phyloP scores from a whole-genome alignment of 1,140 invertebrate species.

The Ylistrum balloti region DNA sequence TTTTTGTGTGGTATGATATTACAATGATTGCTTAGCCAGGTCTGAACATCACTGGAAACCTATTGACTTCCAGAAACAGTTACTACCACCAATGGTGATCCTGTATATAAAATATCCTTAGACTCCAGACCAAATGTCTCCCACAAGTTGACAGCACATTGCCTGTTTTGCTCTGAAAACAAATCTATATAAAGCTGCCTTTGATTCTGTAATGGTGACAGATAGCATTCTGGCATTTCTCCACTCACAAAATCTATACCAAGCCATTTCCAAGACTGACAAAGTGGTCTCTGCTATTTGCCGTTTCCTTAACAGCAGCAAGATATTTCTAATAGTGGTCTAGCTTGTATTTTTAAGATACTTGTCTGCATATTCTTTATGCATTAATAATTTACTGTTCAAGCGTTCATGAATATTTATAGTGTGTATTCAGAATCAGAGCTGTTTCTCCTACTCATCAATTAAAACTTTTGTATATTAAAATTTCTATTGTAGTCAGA shows the following conservation, averaged over 20 bases:
- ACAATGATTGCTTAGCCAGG: background rate
- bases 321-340: background rate
- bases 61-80: background rate
- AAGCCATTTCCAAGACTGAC: background rate
- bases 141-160: background rate
- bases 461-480: too few relatives aligned
- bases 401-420: too few relatives aligned
- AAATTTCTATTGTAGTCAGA: too few relatives aligned
- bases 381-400: too few relatives aligned
- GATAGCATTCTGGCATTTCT: background rate
- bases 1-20: background rate
- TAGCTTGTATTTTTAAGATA: too few relatives aligned
- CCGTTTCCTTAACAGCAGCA: background rate
- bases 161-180: background rate
- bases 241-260: slow-evolving; percentile 19
- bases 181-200: background rate
- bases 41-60: background rate
- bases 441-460: too few relatives aligned
- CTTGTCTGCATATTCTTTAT: too few relatives aligned
- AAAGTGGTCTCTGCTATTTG: background rate
- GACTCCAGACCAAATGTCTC: background rate
- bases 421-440: too few relatives aligned
- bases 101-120: background rate
- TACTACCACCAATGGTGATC: background rate
- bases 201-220: slow-evolving; percentile 23